These are phyloP conservation scores for Diadema setosum DNA, from an alignment of 35 echinoderm and acorn worm species.

Conservation along the genomic window DNA sequence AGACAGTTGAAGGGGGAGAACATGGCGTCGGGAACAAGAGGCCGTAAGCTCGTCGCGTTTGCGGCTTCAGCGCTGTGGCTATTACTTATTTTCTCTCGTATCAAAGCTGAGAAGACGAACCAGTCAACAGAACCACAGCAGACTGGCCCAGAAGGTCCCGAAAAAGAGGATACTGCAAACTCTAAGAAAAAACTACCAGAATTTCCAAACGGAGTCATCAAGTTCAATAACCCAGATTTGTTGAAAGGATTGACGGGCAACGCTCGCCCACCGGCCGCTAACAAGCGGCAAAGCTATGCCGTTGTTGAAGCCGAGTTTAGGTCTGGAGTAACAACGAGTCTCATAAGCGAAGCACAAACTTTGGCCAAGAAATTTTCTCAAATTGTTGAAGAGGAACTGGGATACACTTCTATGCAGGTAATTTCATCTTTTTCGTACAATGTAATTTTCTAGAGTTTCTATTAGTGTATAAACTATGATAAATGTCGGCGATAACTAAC, in stretches of 20 bases:
- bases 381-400: conserved; percentile 4
- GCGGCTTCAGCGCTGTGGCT: neutral
- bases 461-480: too few species aligned
- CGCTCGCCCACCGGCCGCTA: neutral
- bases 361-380: neutral
- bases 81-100: neutral
- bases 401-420: conserved; percentile 6
- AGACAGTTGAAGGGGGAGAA: neutral
- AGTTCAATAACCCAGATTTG: conserved; percentile 17
- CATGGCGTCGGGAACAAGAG: neutral
- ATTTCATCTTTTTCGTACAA: neutral
- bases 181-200: conserved; percentile 1
- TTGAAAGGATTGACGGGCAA: neutral
- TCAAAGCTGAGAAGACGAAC: neutral
- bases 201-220: conserved; percentile 13
- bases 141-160: neutral
- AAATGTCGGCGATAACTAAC: too few species aligned
- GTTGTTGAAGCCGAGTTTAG: neutral
- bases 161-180: neutral
- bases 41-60: neutral
- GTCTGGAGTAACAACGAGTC: neutral
- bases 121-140: neutral
- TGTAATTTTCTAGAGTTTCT: too few species aligned
- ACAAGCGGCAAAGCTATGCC: neutral
- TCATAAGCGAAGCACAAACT: neutral